Conservation (phyloP, 1,140 invertebrate genomes). For the Apis dorsata region DNA sequence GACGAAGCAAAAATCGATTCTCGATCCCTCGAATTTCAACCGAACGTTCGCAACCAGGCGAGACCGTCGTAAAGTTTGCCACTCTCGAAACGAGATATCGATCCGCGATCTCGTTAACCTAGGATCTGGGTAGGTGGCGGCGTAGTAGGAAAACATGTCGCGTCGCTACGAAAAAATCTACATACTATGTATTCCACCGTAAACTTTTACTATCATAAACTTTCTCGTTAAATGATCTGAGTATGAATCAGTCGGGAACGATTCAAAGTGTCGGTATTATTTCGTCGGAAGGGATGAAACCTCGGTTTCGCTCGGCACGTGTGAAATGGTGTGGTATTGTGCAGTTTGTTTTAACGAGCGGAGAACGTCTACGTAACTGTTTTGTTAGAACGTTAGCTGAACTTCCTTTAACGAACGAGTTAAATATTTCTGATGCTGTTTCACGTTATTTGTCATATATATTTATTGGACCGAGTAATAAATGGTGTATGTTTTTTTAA, state of each 20-base stretch:
- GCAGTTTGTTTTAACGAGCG: background rate
- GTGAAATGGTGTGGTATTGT: too few species aligned
- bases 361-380: background rate
- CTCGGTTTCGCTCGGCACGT: background rate
- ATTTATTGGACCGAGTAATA: too few species aligned
- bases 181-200: background rate
- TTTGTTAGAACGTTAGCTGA: background rate
- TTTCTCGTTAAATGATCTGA: background rate
- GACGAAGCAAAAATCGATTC: constrained; percentile 36
- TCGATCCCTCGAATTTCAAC: constrained; percentile 39
- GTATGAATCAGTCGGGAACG: background rate
- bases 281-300: background rate
- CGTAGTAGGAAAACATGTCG: background rate
- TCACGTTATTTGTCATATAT: too few species aligned
- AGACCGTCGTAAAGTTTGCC: constrained; percentile 25
- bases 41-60: background rate
- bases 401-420: too few species aligned
- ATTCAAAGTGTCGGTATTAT: background rate
- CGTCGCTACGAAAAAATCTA: background rate
- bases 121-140: background rate
- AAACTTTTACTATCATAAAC: background rate
- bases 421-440: too few species aligned
- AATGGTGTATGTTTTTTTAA: too few species aligned
- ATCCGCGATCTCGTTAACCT: constrained; percentile 46
- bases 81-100: constrained; percentile 20